Evolutionary conservation across 2,113 vertebrate genomes (phyloP), one percentile per base, ranked within the genome.

Genomic region (Anoura caudifer): DNA sequence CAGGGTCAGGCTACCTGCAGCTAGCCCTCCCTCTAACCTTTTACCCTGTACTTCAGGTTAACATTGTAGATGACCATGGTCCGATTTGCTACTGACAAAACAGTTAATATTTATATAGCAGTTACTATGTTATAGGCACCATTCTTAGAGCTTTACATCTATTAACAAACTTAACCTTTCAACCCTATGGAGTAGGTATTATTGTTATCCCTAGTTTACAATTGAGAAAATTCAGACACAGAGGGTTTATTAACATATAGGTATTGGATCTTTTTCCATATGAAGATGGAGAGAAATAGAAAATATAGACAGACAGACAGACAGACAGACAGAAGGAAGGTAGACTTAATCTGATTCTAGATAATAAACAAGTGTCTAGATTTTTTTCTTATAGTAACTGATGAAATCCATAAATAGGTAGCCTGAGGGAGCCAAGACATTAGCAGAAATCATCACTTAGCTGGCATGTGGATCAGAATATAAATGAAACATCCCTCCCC

Each of bases 391-490:
- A 67, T 15, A 87, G 24, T 88, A 91, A 91, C n/a, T 65, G 67
- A 83, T 83, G 41, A 82, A 80, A 12, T 69, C 47, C 26, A 17
- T 63, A 93, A 82, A 43, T 82, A 52, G 38, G 36, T 54, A 93
- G 43, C 20, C 45, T 61, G 24, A 86, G 82, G 38, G 17, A 93
- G 22, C 26, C 45, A 85, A 52, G 90, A 83, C 8, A 3, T 86
- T 72, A 72, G 16, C 45, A 95, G 47, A 90, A 59, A 84, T 92
- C 33, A 79, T 61, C 61, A 80, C 28, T 91, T 79, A 83, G 43
- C 61, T 79, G 41, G 67, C 83, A 24, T 75, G 43, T 87, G 43
- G 69, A 93, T 70, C 33, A 84, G 94, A 86, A 87, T 95, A 91
- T 85, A 94, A 85, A 85, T 94, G 75, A 94, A 91, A 54, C 2